phyloP scores from a whole-genome alignment of 1,140 invertebrate species.

The Drosophila trapezifrons region DNA sequence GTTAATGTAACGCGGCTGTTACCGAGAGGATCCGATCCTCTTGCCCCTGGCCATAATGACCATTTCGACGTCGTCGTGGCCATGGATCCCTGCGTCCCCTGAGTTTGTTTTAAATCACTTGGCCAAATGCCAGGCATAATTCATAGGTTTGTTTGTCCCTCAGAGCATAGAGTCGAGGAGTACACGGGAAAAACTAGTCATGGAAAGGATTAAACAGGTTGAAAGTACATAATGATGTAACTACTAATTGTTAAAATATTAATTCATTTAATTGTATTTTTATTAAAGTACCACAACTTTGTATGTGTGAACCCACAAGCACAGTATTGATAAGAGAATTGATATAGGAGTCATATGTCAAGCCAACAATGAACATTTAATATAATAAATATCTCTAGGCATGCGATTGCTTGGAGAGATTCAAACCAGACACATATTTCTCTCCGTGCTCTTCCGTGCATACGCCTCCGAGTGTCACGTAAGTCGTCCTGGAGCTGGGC shows the following conservation, averaged over 20 bases:
- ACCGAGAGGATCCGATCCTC: slow-evolving; percentile 15
- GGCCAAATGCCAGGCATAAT: slow-evolving; percentile 71
- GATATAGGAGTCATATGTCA: too few relatives aligned
- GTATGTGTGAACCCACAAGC: not conserved
- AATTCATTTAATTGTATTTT: not conserved
- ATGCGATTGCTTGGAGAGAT: too few relatives aligned
- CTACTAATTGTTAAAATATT: not conserved
- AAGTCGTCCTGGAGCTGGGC: slow-evolving; percentile 58
- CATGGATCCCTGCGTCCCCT: slow-evolving; percentile 26
- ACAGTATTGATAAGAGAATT: too few relatives aligned
- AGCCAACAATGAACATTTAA: too few relatives aligned
- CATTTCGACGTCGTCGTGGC: slow-evolving; percentile 10
- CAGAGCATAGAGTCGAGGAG: not conserved
- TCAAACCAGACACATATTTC: too few relatives aligned
- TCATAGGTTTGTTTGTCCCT: slow-evolving; percentile 46
- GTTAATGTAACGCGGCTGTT: slow-evolving; percentile 54
- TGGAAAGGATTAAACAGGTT: too few relatives aligned
- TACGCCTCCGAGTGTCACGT: slow-evolving; percentile 75
- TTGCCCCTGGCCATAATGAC: slow-evolving; percentile 17
- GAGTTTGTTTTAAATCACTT: slow-evolving; percentile 73
- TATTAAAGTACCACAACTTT: too few relatives aligned
- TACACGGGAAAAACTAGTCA: not conserved
- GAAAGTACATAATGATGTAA: not conserved
- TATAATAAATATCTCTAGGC: too few relatives aligned
- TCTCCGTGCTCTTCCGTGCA: slow-evolving; percentile 34